Base-by-base conservation (phyloP, 2,797 vertebrate species). In the Chanos chanos region DNA sequence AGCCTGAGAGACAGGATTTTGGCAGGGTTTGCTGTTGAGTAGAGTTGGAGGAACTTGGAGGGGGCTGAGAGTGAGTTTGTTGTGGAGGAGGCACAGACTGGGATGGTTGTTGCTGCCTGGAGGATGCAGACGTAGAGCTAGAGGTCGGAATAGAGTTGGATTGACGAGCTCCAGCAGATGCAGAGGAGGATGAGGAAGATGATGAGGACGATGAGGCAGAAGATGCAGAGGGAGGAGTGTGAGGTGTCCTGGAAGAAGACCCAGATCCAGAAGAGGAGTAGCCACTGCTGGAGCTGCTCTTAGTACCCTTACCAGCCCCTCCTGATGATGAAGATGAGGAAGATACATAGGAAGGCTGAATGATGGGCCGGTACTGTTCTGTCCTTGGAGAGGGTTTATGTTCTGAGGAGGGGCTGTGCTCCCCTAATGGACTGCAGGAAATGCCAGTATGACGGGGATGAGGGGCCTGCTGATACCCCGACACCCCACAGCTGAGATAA, bases 401-500 rank as follows among this genome's bases (percentile, higher is more conserved):
- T 80, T 89, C 68, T 44, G 89, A 63, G 1, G 92, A 93, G 0
- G 95, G 94, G 10, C 93, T 94, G 54, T 94, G 93, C 6, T 96
- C 94, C 0, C 92, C 92, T 36, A 96, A 41, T 0, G 95, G 95
- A 71, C 94, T 97, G 76, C 95, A 97, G 10, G 94, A 89, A 12
- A 97, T 86, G 4, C 93, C 89, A 4, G 92, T 90, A 19, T 95
- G 94, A 59, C 90, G 83, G 70, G 88, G 85, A 61, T 90, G 90
- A 39, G 80, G 76, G 21, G 92, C 85, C 66, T 95, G 92, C 69
- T 94, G 92, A 78, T 96, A 97, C 69, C 90, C 87, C 0, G 93
- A 89, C 6, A 88, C 89, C 44, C 92, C 94, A 45, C 95, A 97
- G 79, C 94, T 95, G 71, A 97, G 86, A 77, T 96, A 97, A 70